These are phyloP conservation scores for Pterocles gutturalis DNA, from an alignment of 2,113 vertebrate species.

Conservation along the genomic window DNA sequence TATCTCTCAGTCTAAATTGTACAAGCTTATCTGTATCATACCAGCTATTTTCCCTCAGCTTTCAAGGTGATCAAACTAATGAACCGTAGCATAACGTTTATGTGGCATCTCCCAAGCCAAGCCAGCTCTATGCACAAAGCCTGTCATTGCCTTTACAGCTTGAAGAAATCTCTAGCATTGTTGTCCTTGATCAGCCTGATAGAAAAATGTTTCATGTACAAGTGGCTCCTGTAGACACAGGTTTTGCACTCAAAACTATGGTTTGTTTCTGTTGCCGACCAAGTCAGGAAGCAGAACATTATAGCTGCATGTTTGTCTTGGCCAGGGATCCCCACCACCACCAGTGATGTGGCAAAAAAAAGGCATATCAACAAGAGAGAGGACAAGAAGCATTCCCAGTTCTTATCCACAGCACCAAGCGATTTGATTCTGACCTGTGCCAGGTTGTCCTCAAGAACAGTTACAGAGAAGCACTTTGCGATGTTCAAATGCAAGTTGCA, in stretches of 20 bases:
- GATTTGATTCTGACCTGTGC: slow-evolving; percentile 68
- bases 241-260: background rate
- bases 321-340: slow-evolving; percentile 67
- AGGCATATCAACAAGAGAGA: slow-evolving; percentile 43
- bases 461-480: slow-evolving; percentile 54
- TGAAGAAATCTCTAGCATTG: background rate
- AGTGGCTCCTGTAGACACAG: background rate
- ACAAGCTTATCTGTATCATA: background rate
- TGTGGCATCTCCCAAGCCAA: background rate
- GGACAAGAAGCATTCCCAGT: slow-evolving; percentile 73
- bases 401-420: slow-evolving; percentile 65
- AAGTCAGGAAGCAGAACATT: background rate
- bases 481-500: slow-evolving; percentile 64
- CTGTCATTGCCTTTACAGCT: background rate
- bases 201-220: background rate
- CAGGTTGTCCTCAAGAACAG: slow-evolving; percentile 64
- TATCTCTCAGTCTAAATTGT: background rate
- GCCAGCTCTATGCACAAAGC: background rate
- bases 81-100: background rate
- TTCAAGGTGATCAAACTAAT: background rate
- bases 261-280: background rate
- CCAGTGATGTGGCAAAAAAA: slow-evolving; percentile 72
- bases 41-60: background rate
- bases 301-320: background rate
- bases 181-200: background rate